Conservation (phyloP, 2,797 vertebrate genomes). For the Cichlasoma orientale region DNA sequence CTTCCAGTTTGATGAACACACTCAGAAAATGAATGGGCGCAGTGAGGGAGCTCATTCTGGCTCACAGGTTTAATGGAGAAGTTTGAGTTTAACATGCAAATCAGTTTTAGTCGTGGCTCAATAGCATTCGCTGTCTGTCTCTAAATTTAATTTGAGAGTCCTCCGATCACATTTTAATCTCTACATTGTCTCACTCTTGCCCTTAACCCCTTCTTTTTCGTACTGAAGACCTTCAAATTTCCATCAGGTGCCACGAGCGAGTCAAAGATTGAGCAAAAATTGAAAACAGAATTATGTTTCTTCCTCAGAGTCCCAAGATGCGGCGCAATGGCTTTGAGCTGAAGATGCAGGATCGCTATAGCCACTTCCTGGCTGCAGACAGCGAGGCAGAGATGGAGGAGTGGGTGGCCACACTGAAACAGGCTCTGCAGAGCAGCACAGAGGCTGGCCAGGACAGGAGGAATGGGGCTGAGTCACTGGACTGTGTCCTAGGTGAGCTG, state of each 20-base stretch:
- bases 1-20: slow-evolving; percentile 50
- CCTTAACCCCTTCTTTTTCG: background rate
- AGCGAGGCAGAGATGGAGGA: slow-evolving; percentile 97
- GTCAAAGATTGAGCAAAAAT: rapidly evolving
- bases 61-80: background rate
- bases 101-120: background rate
- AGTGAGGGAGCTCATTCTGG: background rate
- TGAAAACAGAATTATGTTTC: background rate
- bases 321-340: slow-evolving; percentile 93
- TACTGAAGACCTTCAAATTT: background rate
- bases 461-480: slow-evolving; percentile 82
- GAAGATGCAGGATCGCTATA: slow-evolving; percentile 96
- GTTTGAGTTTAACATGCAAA: background rate
- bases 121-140: background rate
- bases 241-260: background rate
- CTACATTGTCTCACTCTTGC: background rate
- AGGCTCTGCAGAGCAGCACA: slow-evolving; percentile 89
- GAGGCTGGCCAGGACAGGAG: slow-evolving; percentile 89
- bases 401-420: slow-evolving; percentile 91
- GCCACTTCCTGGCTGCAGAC: slow-evolving; percentile 95
- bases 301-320: slow-evolving; percentile 90
- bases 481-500: slow-evolving; percentile 77
- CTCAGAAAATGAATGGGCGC: slow-evolving; percentile 24
- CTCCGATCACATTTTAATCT: background rate
- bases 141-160: background rate